These are phyloP conservation scores for Otolemur crassicaudatus DNA, from an alignment of 2,797 vertebrate genomes.

Conservation along the genomic window DNA sequence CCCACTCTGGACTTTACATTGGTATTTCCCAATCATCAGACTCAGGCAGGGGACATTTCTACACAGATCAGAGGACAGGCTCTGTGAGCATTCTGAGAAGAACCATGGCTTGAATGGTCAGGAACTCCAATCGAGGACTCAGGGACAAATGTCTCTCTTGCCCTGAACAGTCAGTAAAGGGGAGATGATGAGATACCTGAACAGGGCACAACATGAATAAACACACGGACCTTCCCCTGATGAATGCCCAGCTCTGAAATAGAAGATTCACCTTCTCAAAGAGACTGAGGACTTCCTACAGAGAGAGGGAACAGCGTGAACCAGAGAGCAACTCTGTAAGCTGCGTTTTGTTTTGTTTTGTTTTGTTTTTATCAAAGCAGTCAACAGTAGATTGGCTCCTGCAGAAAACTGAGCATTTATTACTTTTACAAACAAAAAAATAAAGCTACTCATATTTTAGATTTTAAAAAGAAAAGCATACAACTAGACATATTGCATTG, in stretches of 20 bases:
- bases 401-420: background rate
- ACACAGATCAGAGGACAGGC: too few relatives aligned
- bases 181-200: fast-evolving
- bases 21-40: background rate
- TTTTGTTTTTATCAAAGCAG: background rate
- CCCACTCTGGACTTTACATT: fast-evolving
- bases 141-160: fast-evolving
- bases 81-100: too few relatives aligned
- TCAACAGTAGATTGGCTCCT: background rate
- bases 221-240: fast-evolving
- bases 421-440: background rate
- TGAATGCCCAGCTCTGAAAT: background rate
- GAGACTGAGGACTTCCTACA: background rate
- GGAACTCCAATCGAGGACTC: background rate
- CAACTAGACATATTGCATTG: background rate
- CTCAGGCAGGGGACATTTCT: background rate
- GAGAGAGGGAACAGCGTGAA: background rate
- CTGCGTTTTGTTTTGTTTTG: background rate
- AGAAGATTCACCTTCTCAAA: fast-evolving
- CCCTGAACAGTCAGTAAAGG: background rate
- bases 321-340: background rate
- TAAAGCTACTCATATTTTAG: background rate
- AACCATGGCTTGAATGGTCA: fast-evolving
- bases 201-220: fast-evolving
- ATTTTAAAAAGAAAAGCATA: background rate